phyloP scores from a whole-genome alignment of 2,888 invertebrate species.

The Caenorhabditis virilis region DNA sequence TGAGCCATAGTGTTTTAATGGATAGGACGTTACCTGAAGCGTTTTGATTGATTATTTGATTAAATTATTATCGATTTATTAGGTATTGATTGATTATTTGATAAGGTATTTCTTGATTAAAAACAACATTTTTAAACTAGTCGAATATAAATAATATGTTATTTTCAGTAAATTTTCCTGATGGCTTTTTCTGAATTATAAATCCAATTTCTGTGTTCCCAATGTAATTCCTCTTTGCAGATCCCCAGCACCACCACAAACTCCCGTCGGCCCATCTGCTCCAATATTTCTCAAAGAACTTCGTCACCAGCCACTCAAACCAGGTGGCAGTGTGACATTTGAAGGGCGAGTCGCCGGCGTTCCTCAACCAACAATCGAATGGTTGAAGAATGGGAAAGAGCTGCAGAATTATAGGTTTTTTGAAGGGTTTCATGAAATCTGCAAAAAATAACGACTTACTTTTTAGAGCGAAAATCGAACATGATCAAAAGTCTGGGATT shows the following conservation, averaged over 20 bases:
- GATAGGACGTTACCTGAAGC: too few species aligned
- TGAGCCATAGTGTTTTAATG: too few species aligned
- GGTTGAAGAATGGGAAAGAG: slow-evolving; percentile 81
- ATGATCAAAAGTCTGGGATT: slow-evolving; percentile 83
- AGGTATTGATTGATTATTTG: too few species aligned
- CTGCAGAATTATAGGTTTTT: slow-evolving; percentile 70
- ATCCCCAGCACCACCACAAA: slow-evolving; percentile 68
- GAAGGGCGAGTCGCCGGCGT: slow-evolving; percentile 88
- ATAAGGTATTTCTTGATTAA: too few species aligned
- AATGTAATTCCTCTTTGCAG: too few species aligned
- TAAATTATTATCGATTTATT: too few species aligned
- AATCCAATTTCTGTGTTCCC: too few species aligned
- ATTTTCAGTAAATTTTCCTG: too few species aligned
- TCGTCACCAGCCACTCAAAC: slow-evolving; percentile 62
- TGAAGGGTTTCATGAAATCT: neutral
- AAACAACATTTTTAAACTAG: too few species aligned
- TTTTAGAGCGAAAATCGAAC: slow-evolving; percentile 85
- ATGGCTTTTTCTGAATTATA: too few species aligned
- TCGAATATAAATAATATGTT: too few species aligned
- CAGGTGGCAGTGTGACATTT: slow-evolving; percentile 86
- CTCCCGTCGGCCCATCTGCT: slow-evolving; percentile 71
- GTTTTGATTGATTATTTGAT: too few species aligned
- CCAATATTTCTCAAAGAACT: slow-evolving; percentile 94
- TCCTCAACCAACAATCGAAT: slow-evolving; percentile 88
- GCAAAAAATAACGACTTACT: slow-evolving; percentile 64